Conservation (phyloP, 2,113 vertebrate species). For the Aspidoscelis tigris region DNA sequence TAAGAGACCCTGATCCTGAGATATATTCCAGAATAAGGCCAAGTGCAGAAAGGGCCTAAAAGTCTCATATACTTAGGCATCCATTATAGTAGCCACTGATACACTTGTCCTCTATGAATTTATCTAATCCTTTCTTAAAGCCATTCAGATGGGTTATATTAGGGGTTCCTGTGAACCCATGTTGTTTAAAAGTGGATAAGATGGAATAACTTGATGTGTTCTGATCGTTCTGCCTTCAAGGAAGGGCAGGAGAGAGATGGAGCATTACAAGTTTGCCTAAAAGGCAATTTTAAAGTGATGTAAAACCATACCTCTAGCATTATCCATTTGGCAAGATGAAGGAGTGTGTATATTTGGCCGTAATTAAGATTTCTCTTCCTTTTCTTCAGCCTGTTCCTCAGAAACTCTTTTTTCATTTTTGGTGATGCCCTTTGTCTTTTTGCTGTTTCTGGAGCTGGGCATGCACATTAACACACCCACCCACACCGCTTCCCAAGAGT, state of each 20-base stretch:
- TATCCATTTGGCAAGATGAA: not conserved
- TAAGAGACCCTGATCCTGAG: no score
- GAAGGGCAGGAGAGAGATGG: not conserved
- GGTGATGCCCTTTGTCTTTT: not conserved
- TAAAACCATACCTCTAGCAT: not conserved
- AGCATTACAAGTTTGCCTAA: not conserved
- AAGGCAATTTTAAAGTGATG: not conserved
- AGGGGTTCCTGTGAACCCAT: no score
- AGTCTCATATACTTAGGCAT: no score
- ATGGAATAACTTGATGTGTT: no score
- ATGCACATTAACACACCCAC: not conserved
- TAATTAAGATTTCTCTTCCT: slow-evolving; percentile 24
- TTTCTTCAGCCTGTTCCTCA: slow-evolving; percentile 47
- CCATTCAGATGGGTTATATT: no score
- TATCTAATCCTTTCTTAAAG: no score
- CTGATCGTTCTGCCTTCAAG: not conserved
- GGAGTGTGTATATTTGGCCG: no score
- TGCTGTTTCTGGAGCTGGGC: not conserved
- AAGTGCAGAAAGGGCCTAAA: no score
- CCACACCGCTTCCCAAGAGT: slow-evolving; percentile 20
- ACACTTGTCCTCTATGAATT: no score
- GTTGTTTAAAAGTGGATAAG: not conserved
- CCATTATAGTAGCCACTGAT: no score
- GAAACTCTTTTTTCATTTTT: slow-evolving; percentile 37
- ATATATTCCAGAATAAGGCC: no score